Percentiles rank a stretch among this genome's conserved stretches.
Conservation (phyloP, 2,797 vertebrate genomes). For the Peromyscus melanophrys region DNA sequence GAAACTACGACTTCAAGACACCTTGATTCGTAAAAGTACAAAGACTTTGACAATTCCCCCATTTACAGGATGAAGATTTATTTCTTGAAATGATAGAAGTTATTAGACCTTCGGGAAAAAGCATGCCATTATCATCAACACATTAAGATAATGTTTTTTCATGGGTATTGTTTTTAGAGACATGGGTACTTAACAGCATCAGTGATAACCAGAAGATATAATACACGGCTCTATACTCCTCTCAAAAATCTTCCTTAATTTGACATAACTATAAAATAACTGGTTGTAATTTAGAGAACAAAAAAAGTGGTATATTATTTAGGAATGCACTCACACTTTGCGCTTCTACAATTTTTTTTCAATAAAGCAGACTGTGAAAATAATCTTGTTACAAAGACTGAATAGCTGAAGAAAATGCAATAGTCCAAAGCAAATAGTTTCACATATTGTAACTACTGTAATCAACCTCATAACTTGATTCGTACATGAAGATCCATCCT, state of each 20-base stretch:
- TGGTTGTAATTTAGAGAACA: neutral
- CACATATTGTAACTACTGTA: neutral
- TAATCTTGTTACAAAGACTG: neutral
- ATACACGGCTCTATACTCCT: neutral
- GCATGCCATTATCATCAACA: neutral
- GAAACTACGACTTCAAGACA: neutral
- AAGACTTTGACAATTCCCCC: neutral
- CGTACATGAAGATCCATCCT: neutral
- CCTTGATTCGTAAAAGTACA: neutral
- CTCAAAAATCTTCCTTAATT: neutral
- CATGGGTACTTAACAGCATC: neutral
- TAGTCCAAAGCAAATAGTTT: neutral
- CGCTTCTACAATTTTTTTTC: neutral
- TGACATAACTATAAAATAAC: neutral
- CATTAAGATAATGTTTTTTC: neutral
- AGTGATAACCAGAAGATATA: neutral
- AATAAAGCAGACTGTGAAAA: neutral
- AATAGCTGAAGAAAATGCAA: neutral
- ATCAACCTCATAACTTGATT: neutral
- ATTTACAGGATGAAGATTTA: neutral
- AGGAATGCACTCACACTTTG: conserved; percentile 9
- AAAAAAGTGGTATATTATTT: neutral
- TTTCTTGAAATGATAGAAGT: neutral
- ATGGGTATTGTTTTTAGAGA: conserved; percentile 6
- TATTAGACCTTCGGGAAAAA: neutral